Evolutionary conservation across 2,113 vertebrate species (phyloP), one percentile per base, ranked within the genome.

Genomic region (Melospiza georgiana): DNA sequence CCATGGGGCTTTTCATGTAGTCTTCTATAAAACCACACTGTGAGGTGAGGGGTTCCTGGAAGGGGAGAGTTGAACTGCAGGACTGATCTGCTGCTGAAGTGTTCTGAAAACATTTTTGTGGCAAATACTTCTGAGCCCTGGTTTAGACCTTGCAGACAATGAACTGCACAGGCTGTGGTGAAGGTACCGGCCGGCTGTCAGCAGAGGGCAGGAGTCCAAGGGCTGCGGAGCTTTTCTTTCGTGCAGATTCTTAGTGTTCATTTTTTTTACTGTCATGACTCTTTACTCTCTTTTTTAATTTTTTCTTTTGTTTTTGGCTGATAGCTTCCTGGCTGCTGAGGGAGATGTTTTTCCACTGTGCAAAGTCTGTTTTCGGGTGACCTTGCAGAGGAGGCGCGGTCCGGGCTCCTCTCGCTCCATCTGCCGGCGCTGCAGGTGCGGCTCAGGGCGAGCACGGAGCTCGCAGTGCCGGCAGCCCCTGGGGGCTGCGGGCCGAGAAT

Each of bases 391-490:
- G 24, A 61, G 74, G 11, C 10, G 67, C 49, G 6, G 31, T 76
- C 10, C 30, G 48, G 87, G 72, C 72, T 77, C 21, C 87, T 83
- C 79, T 90, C 80, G 19, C 91, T 89, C 96, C 97, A 92, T 66
- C 97, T 97, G 89, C 90, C 37, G 96, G 84, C 48, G 55, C 84
- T 61, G 84, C 65, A 46, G 63, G 27, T 33, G 63, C 63, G 23
- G 73, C 73, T 87, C 73, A 23, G 84, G 63, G 54, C 68, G 43
- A 2, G 80, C 58, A 0, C 23, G 1, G 43, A 19, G 25, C 72
- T 23, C 11, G 21, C 63, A 0, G 57, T 11, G 44, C 62, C 10
- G 10, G 20, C 28, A 6, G 5, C 43, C 62, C 5, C 22, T n/a
- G 1, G 0, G 33, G n/a, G n/a, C 69, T 16, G 12, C 3, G 55